Evolutionary conservation across 1,140 invertebrate species (phyloP), one percentile per base, ranked within the genome.

Genomic region (Odontomachus brunneus): DNA sequence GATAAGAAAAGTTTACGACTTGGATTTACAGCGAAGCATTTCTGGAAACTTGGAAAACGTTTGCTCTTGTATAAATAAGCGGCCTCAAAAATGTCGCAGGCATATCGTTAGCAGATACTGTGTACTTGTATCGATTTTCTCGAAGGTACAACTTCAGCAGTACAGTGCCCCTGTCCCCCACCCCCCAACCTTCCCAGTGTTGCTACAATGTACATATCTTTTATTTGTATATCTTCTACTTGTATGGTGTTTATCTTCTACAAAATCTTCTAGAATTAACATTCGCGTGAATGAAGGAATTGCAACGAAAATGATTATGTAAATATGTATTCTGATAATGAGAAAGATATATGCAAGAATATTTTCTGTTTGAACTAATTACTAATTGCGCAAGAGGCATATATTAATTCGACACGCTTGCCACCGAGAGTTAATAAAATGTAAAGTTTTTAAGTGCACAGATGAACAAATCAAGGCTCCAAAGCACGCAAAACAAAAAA

Each of bases 401-500:
- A 60, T 44, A 44, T 78, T 78, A 78, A 78, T 78, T 78, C 22
- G 74, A 60, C 62, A 12, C 57, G 17, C 49, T 76, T 60, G 26
- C 57, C 14, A 51, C 38, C 26, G 19, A 48, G 33, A 75, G 53
- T 67, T 74, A 72, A 84, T 48, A 69, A 29, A 71, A 69, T 66
- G 11, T 71, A 71, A 63, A 65, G 26, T n/a, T 67, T 78, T n/a
- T 57, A 69, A 71, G 65, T 76, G 59, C 72, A 82, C 29, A 75
- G 11, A 55, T 66, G 15, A 9, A 75, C 63, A 67, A 14, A 83
- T 81, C 65, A 67, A 84, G 55, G 57, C 44, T 65, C 19, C 26
- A 82, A 88, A 78, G 75, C 82, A 72, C 72, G 29, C 76, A 74
- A 84, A 82, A 83, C 29, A 57, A 48, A 88, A 78, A 49, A 24